Evolutionary conservation across 1,140 invertebrate genomes (phyloP), one percentile per base, ranked within the genome.

Genomic region (Drosophila tani): DNA sequence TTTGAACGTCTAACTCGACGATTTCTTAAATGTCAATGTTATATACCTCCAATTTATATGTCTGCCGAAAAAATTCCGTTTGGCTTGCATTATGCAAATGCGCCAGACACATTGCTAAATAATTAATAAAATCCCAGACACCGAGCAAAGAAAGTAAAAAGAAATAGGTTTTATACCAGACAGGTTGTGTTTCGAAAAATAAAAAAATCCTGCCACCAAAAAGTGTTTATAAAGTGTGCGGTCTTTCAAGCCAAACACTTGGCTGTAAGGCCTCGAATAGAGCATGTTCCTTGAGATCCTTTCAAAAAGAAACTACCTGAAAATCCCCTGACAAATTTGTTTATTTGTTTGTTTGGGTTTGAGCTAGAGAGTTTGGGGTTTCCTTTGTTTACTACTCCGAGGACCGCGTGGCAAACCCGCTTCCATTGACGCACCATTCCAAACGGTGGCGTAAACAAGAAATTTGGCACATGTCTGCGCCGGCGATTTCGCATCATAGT

Each of bases 21-120:
- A 56, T 40, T 21, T 27, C 29, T 84, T 69, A 80, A 87, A 83
- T 78, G 81, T 81, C 83, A 83, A 74, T 53, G 19, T 76, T 47
- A 56, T 62, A 47, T 14, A 40, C 29, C 9, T 8, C 14, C 5
- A 55, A 19, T 63, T 62, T 56, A 62, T 68, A 51, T 79, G 64
- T 78, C 65, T 78, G 47, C 43, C 67, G 40, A 57, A 74, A 57
- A 63, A 73, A 43, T 82, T 47, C 29, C 29, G 21, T 55, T 59
- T n/a, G 32, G 60, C 57, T 40, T 76, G 82, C 73, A 67, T 64
- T 70, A 85, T 85, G 79, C 63, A 77, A 86, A 87, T 77, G 55
- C 3, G 63, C 59, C 75, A 85, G 74, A 78, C 78, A 78, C 46
- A 59, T 69, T 55, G 47, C 38, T 51, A 43, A 64, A 50, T 53